Evolutionary conservation across 2,888 invertebrate genomes (phyloP).

Genomic region (Cloeon dipterum): DNA sequence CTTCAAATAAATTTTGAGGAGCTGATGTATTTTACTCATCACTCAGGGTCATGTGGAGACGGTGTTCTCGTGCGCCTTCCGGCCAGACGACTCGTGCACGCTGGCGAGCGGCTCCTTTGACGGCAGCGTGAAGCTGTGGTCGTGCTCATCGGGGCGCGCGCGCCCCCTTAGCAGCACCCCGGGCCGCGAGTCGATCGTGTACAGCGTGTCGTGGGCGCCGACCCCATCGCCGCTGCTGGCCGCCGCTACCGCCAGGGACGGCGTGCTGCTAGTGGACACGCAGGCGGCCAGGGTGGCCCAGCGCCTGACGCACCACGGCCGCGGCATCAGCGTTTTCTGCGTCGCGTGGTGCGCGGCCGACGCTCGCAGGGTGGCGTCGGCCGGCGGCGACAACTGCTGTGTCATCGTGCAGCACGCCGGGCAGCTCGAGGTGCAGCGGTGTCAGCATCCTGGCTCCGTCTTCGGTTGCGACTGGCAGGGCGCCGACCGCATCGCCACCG

Average conservation of each 20-base stretch:
- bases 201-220: constrained; percentile 17
- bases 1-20: no score
- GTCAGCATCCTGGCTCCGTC: constrained; percentile 18
- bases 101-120: constrained; percentile 21
- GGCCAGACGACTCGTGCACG: constrained; percentile 16
- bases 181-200: constrained; percentile 18
- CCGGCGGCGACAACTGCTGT: constrained; percentile 17
- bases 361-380: constrained; percentile 16
- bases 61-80: constrained; percentile 21
- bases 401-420: constrained; percentile 18
- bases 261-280: constrained; percentile 19
- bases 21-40: no score
- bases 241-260: constrained; percentile 17
- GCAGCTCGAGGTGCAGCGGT: constrained; percentile 13
- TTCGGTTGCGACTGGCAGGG: constrained; percentile 21
- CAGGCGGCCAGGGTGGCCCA: constrained; percentile 3
- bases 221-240: constrained; percentile 18
- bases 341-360: constrained; percentile 20
- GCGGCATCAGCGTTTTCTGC: constrained; percentile 13
- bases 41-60: constrained; percentile 20
- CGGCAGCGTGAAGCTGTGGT: constrained; percentile 20
- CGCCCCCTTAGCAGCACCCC: constrained; percentile 14
- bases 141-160: background rate
- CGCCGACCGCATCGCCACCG: constrained; percentile 19
- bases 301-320: constrained; percentile 7